Conservation (phyloP, 1,140 invertebrate species). For the Drosophila varians region DNA sequence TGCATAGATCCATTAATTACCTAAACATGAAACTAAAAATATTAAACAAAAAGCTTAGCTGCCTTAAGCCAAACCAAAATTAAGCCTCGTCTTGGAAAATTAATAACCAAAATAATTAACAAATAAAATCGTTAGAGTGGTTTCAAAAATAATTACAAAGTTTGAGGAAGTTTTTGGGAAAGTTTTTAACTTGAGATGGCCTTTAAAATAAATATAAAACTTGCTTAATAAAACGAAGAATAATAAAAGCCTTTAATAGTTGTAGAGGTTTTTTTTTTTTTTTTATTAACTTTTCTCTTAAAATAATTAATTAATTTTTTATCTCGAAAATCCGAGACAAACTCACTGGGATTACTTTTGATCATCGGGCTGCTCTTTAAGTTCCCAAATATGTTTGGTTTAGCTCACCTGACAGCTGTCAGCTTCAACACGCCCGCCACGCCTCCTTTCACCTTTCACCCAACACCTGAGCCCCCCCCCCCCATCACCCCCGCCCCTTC, state of each 20-base stretch:
- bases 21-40: slow-evolving; percentile 30
- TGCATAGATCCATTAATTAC: slow-evolving; percentile 58
- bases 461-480: not conserved
- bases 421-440: slow-evolving; percentile 1
- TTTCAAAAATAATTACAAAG: too few relatives aligned
- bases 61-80: not conserved
- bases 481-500: not conserved
- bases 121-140: too few relatives aligned
- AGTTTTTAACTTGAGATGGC: not conserved
- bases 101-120: not conserved
- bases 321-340: slow-evolving; percentile 4
- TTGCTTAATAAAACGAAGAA: not conserved
- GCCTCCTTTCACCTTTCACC: not conserved
- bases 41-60: slow-evolving; percentile 4
- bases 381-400: slow-evolving; percentile 25
- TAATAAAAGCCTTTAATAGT: not conserved
- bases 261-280: not conserved
- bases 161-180: too few relatives aligned
- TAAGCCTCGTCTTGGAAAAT: slow-evolving; percentile 8
- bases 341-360: slow-evolving; percentile 21
- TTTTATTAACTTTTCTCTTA: not conserved
- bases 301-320: too few relatives aligned
- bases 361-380: slow-evolving; percentile 18
- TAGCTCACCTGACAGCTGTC: slow-evolving; percentile 38
- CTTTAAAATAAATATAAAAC: not conserved